Base-by-base conservation (phyloP, 2,888 invertebrate species). In the Ferrisia virgata region DNA sequence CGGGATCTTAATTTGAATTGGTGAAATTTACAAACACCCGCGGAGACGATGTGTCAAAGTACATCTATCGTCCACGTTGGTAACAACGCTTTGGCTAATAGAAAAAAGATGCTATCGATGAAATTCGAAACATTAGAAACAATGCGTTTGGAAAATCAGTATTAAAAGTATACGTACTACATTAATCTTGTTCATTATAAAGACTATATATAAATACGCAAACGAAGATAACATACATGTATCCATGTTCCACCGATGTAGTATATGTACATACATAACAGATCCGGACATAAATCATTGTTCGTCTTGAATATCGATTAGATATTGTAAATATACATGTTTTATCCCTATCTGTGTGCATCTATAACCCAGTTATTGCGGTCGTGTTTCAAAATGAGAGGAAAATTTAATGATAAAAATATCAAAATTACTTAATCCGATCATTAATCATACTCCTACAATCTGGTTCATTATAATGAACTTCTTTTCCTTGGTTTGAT, bases 401-500 rank as follows among this genome's bases (percentile, higher is more conserved):
- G 79, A 36, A 33, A 78, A 43, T 40, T 79, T 22, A 43, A 39
- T 28, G 15, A 11, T 22, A 43, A 79, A 79, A 40, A 79, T 43
- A 43, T 79, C 79, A n/a, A 40, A 79, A 79, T 79, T 22, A 25
- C 43, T 40, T 15, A 40, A 43, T 25, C 18, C n/a, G 28, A 40
- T 40, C 40, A 79, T 79, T 79, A 79, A 79, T 79, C 79, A 79
- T 43, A 39, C 79, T 79, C 79, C 79, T 79, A 79, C 79, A 79
- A 79, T 79, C 79, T 28, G 28, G 79, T 79, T 79, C 79, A 39
- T 79, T 79, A 79, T 28, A 31, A 53, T 5, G 22, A 22, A 53
- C 8, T 22, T 9, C 9, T 53, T 47, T 47, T 47, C 47, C n/a
- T 47, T 5, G 3, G 5, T n/a, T n/a, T n/a, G 47, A n/a, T 53